These are phyloP conservation scores for Cotesia congregata DNA, from an alignment of 2,888 invertebrate genomes.

Conservation along the genomic window DNA sequence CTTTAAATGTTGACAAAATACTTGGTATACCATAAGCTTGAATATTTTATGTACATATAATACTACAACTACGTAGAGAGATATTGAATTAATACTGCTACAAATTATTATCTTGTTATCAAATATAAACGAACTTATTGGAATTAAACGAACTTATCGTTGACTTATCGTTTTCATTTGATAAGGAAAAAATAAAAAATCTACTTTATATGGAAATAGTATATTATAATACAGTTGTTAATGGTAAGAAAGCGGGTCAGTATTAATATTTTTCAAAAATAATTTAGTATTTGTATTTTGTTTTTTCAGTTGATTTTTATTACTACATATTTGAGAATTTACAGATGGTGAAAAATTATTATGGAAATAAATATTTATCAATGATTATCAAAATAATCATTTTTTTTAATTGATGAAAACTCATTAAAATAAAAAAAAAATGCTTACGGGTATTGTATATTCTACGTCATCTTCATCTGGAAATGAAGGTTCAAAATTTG, in stretches of 20 bases:
- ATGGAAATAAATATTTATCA: too few relatives aligned
- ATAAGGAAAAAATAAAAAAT: not conserved
- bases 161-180: not conserved
- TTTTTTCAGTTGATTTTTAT: too few relatives aligned
- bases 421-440: not conserved
- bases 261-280: slow-evolving; percentile 6
- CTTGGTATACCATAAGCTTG: not conserved
- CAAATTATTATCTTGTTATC: not conserved
- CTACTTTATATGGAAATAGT: not conserved
- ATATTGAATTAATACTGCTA: not conserved
- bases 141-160: slow-evolving; percentile 10
- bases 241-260: not conserved
- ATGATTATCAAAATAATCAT: not conserved
- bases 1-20: not conserved
- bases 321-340: too few relatives aligned
- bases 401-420: not conserved
- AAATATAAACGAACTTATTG: slow-evolving; percentile 1
- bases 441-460: slow-evolving; percentile 54
- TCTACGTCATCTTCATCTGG: slow-evolving; percentile 55
- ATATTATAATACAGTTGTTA: not conserved
- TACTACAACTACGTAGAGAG: not conserved
- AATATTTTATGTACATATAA: not conserved
- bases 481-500: slow-evolving; percentile 46
- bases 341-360: too few relatives aligned
- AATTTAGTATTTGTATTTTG: not conserved